These are phyloP conservation scores for Xiphophorus couchianus DNA, from an alignment of 2,113 vertebrate species.

Conservation along the genomic window DNA sequence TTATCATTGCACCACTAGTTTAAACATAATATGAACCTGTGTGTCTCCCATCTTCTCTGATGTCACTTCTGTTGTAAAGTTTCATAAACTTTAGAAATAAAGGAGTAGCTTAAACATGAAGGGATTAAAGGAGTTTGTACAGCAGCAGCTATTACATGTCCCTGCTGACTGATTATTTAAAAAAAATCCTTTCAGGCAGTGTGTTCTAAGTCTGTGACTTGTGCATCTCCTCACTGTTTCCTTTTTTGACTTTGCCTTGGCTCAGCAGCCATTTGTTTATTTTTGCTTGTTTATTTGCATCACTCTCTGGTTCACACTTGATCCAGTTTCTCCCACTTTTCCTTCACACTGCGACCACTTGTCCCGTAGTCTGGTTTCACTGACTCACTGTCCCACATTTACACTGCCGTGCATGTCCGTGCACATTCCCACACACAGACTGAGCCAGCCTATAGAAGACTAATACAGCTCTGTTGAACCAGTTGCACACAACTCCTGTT, in stretches of 20 bases:
- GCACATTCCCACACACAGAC: slow-evolving; percentile 7
- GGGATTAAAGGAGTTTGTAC: background rate
- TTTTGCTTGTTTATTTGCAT: slow-evolving; percentile 75
- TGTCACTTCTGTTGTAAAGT: background rate
- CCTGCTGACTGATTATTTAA: background rate
- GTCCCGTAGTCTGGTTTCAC: slow-evolving; percentile 20
- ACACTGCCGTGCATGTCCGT: slow-evolving; percentile 11
- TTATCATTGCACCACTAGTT: background rate
- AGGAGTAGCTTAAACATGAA: background rate
- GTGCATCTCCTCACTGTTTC: background rate
- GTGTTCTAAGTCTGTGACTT: slow-evolving; percentile 4
- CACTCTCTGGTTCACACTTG: slow-evolving; percentile 75
- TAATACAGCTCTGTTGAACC: slow-evolving; percentile 21
- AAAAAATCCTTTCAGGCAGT: background rate
- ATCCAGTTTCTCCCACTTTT: slow-evolving; percentile 78
- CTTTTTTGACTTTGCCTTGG: slow-evolving; percentile 36
- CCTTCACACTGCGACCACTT: slow-evolving; percentile 52
- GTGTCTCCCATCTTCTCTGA: background rate
- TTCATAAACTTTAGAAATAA: background rate
- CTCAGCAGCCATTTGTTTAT: slow-evolving; percentile 57
- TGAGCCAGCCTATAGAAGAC: slow-evolving; percentile 15
- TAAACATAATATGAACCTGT: background rate
- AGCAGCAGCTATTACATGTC: background rate
- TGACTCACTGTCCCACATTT: slow-evolving; percentile 33
- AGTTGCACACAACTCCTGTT: slow-evolving; percentile 22